phyloP scores from a whole-genome alignment of 2,888 invertebrate species.

The Phaonia tiefii region DNA sequence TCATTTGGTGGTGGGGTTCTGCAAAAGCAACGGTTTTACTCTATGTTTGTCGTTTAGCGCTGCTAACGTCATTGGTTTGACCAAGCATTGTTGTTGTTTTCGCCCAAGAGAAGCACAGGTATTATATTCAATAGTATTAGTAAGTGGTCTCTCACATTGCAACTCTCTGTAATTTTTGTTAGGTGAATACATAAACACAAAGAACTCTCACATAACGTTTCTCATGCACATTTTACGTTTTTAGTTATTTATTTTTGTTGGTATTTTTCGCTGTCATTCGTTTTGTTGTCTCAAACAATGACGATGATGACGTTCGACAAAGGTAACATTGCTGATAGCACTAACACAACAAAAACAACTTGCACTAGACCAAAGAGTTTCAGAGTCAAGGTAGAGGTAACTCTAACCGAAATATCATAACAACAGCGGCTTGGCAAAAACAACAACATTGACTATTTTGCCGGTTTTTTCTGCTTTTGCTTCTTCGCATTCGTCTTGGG shows the following conservation, averaged over 20 bases:
- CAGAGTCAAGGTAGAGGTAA: constrained; percentile 81
- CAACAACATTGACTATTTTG: constrained; percentile 48
- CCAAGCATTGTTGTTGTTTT: constrained; percentile 1
- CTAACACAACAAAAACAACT: constrained; percentile 7
- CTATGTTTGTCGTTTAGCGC: constrained; percentile 44
- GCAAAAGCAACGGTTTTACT: constrained; percentile 71
- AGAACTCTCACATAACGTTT: constrained; percentile 76
- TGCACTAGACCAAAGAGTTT: constrained; percentile 62
- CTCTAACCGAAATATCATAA: constrained; percentile 57
- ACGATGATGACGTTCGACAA: not conserved
- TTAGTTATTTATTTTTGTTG: constrained; percentile 27
- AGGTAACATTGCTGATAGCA: not conserved
- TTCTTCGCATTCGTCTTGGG: too few relatives aligned
- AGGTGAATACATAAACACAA: not conserved
- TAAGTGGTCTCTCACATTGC: constrained; percentile 45
- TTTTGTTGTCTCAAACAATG: constrained; percentile 8
- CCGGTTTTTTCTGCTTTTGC: constrained; percentile 63
- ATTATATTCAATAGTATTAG: constrained; percentile 41
- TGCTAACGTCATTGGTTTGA: constrained; percentile 13
- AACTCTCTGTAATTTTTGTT: constrained; percentile 13
- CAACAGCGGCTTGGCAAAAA: not conserved
- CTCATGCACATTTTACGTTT: constrained; percentile 76
- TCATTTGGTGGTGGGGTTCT: constrained; percentile 66
- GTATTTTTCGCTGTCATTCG: constrained; percentile 32
- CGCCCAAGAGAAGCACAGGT: constrained; percentile 52